These are phyloP conservation scores for Bimastos eiseni DNA, from an alignment of 2,888 invertebrate genomes.

Conservation along the genomic window DNA sequence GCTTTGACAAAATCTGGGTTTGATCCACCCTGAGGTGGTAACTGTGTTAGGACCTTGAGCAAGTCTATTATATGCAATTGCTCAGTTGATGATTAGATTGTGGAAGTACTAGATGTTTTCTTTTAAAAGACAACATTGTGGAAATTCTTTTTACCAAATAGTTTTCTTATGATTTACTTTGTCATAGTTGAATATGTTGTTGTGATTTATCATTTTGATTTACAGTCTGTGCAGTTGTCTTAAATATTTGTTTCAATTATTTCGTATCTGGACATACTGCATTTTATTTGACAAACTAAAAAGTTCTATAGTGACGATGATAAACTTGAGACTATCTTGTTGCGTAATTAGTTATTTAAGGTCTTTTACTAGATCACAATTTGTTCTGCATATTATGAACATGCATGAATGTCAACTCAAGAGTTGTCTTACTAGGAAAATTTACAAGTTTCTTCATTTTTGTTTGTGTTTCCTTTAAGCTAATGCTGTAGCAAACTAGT, in stretches of 20 bases:
- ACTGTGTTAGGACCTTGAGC: too few species aligned
- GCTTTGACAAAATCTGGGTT: background rate
- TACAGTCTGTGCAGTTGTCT: background rate
- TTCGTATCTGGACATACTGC: background rate
- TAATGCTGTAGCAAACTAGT: background rate
- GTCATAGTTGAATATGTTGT: background rate
- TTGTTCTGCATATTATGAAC: background rate
- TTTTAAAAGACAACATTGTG: background rate
- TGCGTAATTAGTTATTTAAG: conserved; percentile 4
- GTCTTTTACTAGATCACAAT: background rate
- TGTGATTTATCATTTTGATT: background rate
- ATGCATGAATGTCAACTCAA: background rate
- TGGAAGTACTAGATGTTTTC: background rate
- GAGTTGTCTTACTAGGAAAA: background rate
- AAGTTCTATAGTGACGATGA: background rate
- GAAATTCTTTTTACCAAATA: background rate
- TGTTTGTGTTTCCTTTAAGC: background rate
- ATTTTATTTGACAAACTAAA: background rate
- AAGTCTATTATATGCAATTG: too few species aligned
- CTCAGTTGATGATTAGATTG: too few species aligned
- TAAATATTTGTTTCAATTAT: background rate
- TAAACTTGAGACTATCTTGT: background rate
- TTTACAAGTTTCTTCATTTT: background rate
- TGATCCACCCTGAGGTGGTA: too few species aligned
- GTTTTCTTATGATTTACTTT: background rate